Percentiles rank a stretch among this genome's conserved stretches.
These are phyloP conservation scores for Drosophila sp. DNA, from an alignment of 1,140 invertebrate genomes.

Conservation along the genomic window DNA sequence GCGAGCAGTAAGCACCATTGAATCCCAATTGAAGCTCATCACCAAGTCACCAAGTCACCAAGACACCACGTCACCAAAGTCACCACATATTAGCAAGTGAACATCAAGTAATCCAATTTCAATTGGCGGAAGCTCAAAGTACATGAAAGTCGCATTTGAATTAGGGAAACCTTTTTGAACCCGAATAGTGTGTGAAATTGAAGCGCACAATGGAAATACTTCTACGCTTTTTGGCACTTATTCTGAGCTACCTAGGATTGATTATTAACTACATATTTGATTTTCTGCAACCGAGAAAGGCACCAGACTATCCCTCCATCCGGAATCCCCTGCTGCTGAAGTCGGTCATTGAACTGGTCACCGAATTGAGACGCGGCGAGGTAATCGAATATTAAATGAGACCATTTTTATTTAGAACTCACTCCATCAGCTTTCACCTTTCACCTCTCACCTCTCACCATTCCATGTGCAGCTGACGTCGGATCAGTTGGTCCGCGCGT, in stretches of 20 bases:
- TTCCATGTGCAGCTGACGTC: constrained; percentile 85
- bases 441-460: not conserved
- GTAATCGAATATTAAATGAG: constrained; percentile 32
- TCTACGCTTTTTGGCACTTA: constrained; percentile 54
- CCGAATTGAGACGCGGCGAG: constrained; percentile 62
- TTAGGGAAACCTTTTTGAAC: constrained; percentile 43
- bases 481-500: constrained; percentile 87
- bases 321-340: constrained; percentile 57
- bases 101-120: not conserved
- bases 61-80: too few relatives aligned
- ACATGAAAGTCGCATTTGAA: constrained; percentile 26
- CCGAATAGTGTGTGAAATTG: not conserved
- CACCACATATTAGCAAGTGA: not conserved
- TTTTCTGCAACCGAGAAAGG: constrained; percentile 20
- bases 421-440: not conserved
- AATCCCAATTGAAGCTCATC: not conserved
- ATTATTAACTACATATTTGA: constrained; percentile 51
- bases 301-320: constrained; percentile 60
- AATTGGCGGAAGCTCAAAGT: constrained; percentile 36
- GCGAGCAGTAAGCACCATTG: constrained; percentile 17
- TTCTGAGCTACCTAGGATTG: constrained; percentile 51
- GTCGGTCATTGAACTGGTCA: constrained; percentile 59
- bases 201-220: constrained; percentile 56
- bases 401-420: not conserved
- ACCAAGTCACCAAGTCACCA: too few relatives aligned